These are phyloP conservation scores for Heterochromis multidens DNA, from an alignment of 2,113 vertebrate species.

Conservation along the genomic window DNA sequence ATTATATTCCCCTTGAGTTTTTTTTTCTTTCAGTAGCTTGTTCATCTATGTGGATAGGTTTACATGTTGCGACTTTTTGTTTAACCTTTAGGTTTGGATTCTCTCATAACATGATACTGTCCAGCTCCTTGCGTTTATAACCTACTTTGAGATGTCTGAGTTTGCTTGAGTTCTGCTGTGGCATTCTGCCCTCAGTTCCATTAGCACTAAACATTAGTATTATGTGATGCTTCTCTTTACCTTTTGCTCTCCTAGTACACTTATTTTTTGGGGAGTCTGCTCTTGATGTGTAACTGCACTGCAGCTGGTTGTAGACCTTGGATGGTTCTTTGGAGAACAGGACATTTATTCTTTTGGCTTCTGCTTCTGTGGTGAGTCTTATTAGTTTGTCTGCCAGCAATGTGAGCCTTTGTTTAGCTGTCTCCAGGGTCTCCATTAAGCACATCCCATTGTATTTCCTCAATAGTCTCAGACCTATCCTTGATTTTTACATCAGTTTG, in stretches of 20 bases:
- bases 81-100: background rate
- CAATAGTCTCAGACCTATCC: background rate
- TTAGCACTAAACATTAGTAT: background rate
- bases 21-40: background rate
- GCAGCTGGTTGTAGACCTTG: background rate
- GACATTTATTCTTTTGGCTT: slow-evolving; percentile 2
- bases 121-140: background rate
- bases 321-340: background rate
- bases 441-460: background rate
- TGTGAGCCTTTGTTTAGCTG: background rate
- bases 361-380: background rate
- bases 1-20: background rate
- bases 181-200: background rate
- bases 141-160: background rate
- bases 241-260: background rate
- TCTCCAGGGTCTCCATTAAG: background rate
- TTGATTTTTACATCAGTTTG: background rate
- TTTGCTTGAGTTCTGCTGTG: background rate
- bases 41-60: background rate
- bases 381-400: background rate
- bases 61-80: background rate
- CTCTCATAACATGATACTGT: background rate
- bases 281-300: background rate
- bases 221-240: background rate
- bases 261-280: background rate